Conservation (phyloP, 2,888 invertebrate genomes). For the Orchestes rusci region DNA sequence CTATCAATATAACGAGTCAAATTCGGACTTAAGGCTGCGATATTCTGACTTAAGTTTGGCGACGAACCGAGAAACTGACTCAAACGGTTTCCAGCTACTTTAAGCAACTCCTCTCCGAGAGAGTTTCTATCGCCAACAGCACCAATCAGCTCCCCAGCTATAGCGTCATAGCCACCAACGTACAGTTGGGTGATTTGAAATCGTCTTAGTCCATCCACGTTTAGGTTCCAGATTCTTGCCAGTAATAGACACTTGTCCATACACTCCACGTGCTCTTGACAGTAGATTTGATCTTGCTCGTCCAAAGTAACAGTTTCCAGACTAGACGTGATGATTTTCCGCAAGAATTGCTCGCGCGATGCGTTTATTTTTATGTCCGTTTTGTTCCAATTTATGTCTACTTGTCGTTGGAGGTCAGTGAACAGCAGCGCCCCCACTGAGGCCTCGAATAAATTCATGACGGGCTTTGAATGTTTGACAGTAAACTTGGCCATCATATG, state of each 20-base stretch:
- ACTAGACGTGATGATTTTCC: conserved; percentile 64
- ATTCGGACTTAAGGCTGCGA: conserved; percentile 70
- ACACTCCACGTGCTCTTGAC: conserved; percentile 55
- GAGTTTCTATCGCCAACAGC: conserved; percentile 62
- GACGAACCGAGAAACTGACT: conserved; percentile 57
- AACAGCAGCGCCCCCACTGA: conserved; percentile 55
- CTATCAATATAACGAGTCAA: conserved; percentile 69
- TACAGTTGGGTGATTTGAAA: conserved; percentile 58
- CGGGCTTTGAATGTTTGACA: conserved; percentile 64
- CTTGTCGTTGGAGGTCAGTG: conserved; percentile 29
- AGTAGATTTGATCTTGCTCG: conserved; percentile 46
- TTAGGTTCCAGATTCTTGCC: conserved; percentile 59
- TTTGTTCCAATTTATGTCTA: conserved; percentile 50
- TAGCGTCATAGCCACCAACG: conserved; percentile 54
- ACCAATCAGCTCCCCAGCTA: conserved; percentile 56
- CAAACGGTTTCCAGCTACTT: conserved; percentile 75
- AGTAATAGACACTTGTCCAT: conserved; percentile 57
- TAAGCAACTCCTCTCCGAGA: conserved; percentile 65
- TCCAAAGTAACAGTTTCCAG: conserved; percentile 64
- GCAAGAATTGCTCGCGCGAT: conserved; percentile 64
- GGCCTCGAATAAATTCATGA: conserved; percentile 71
- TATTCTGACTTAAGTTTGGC: conserved; percentile 55
- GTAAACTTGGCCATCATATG: conserved; percentile 74
- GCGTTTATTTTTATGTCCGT: conserved; percentile 63
- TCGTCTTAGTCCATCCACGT: conserved; percentile 63